phyloP scores from a whole-genome alignment of 1,140 invertebrate genomes.

The Eurosta solidaginis region DNA sequence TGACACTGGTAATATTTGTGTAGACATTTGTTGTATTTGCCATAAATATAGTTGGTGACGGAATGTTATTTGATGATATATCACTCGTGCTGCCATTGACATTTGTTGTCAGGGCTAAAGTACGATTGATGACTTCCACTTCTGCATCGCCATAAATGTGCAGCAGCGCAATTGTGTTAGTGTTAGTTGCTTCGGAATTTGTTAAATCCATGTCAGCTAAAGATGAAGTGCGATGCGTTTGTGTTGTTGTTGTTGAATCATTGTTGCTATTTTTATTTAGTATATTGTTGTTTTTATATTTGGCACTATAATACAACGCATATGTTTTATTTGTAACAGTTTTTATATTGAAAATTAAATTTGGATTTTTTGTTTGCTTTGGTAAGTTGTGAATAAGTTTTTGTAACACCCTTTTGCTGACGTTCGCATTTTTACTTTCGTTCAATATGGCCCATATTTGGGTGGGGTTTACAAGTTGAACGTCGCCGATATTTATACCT shows the following conservation, averaged over 20 bases:
- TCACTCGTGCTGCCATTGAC: not conserved
- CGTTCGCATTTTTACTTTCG: not conserved
- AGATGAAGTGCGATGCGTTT: not conserved
- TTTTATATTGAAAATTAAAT: not conserved
- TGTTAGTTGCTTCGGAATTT: not conserved
- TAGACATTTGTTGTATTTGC: not conserved
- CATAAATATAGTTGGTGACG: not conserved
- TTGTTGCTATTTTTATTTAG: not conserved
- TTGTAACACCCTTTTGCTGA: not conserved
- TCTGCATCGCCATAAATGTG: not conserved
- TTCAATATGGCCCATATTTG: not conserved
- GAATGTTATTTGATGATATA: not conserved
- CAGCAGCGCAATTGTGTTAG: not conserved
- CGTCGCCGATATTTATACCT: conserved; percentile 12
- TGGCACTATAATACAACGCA: not conserved
- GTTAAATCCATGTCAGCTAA: not conserved
- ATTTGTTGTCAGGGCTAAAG: not conserved
- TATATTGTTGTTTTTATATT: not conserved
- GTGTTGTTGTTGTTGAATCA: not conserved
- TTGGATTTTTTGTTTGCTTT: not conserved
- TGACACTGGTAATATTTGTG: not conserved
- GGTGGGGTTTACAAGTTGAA: not conserved
- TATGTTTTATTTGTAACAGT: not conserved
- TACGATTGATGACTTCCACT: conserved; percentile 12
- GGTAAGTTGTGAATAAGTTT: not conserved